Percentiles rank a stretch among this genome's conserved stretches.
These are phyloP conservation scores for Lepus townsendii DNA, from an alignment of 2,797 vertebrate genomes.

Conservation along the genomic window DNA sequence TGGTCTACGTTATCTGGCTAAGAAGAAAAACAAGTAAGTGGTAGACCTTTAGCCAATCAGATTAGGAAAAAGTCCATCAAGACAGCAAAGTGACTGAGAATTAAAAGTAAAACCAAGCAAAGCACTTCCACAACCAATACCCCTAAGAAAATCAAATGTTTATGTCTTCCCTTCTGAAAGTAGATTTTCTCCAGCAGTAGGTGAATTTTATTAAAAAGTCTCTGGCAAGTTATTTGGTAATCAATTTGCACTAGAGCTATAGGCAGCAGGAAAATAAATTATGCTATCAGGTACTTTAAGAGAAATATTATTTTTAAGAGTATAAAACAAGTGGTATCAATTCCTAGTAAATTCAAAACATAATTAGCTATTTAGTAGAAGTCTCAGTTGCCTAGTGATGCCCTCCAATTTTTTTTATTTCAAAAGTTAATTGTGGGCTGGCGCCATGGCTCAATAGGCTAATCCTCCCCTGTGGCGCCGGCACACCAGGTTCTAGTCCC, in stretches of 20 bases:
- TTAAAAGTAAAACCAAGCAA: constrained; percentile 62
- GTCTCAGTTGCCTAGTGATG: constrained; percentile 27
- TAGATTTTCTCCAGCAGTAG: constrained; percentile 8
- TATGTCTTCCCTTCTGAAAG: constrained; percentile 42
- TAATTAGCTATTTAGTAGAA: neutral
- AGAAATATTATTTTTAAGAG: constrained; percentile 19
- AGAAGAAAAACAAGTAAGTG: neutral
- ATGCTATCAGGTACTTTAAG: neutral
- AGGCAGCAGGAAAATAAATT: constrained; percentile 10
- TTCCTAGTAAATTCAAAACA: neutral
- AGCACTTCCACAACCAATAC: constrained; percentile 31
- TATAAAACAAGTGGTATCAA: neutral
- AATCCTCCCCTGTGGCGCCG: too few species aligned
- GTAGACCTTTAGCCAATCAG: neutral
- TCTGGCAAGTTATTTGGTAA: constrained; percentile 41
- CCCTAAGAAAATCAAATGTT: constrained; percentile 40
- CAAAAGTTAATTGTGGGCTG: constrained; percentile 60
- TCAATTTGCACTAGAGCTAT: constrained; percentile 54
- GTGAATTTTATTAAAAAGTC: constrained; percentile 67
- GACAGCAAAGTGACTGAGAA: neutral
- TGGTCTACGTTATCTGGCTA: neutral
- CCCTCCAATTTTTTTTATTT: constrained; percentile 36
- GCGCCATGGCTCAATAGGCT: too few species aligned
- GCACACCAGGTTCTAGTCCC: too few species aligned
- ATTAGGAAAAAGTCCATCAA: neutral